Conservation (phyloP, 2,888 invertebrate genomes). For the Macrosoma leucophasiata region DNA sequence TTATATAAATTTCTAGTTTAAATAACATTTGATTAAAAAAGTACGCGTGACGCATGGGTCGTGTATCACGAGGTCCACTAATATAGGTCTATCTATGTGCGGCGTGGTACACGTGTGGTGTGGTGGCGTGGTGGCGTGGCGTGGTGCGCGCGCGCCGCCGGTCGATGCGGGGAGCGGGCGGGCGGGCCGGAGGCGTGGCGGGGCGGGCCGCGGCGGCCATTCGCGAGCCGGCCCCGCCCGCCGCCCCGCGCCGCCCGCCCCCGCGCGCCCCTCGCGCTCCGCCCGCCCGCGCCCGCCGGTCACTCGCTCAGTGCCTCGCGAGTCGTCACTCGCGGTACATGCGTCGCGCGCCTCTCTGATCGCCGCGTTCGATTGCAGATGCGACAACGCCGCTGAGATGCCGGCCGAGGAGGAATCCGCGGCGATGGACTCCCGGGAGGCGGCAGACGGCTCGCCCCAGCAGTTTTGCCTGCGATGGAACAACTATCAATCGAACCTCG, state of each 20-base stretch:
- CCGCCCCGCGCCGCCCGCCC: constrained; percentile 40
- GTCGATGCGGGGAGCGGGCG: constrained; percentile 29
- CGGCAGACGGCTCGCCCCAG: constrained; percentile 80
- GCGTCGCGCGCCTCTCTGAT: constrained; percentile 39
- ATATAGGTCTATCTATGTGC: too few relatives aligned
- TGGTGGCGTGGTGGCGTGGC: constrained; percentile 10
- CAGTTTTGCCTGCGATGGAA: constrained; percentile 96
- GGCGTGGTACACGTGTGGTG: constrained; percentile 3
- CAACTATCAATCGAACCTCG: constrained; percentile 93
- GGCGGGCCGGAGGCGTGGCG: constrained; percentile 33
- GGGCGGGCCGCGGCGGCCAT: constrained; percentile 42
- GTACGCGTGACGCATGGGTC: neutral
- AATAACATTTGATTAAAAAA: too few relatives aligned
- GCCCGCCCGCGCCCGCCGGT: constrained; percentile 30
- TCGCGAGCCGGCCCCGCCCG: constrained; percentile 37
- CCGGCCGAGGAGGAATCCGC: constrained; percentile 70
- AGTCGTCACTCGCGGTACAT: constrained; percentile 49
- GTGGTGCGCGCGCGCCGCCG: constrained; percentile 27
- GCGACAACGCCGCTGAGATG: constrained; percentile 56
- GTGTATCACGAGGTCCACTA: too few relatives aligned
- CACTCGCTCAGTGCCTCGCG: constrained; percentile 62
- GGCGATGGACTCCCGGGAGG: constrained; percentile 59
- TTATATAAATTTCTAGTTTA: too few relatives aligned
- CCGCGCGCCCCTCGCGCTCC: constrained; percentile 37
- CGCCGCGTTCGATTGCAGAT: constrained; percentile 60